Evolutionary conservation across 2,888 invertebrate species (phyloP).

Genomic region (Capitulum mitella): DNA sequence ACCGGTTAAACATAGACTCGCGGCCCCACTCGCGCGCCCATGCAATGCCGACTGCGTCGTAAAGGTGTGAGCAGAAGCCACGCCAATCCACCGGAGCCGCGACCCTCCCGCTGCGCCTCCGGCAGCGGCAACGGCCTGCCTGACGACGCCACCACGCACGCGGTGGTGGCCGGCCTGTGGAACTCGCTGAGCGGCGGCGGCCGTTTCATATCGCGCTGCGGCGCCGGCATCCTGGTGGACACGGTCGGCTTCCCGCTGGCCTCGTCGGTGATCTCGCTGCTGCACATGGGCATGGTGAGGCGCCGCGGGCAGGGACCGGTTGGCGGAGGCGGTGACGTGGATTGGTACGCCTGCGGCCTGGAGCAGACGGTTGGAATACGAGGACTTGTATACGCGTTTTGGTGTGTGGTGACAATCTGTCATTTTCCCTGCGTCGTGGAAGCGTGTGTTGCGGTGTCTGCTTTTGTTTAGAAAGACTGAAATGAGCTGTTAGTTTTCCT

Average conservation of each 20-base stretch:
- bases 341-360: too few species aligned
- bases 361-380: neutral
- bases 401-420: neutral
- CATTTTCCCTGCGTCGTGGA: too few species aligned
- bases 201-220: slow-evolving; percentile 38
- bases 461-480: too few species aligned
- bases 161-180: slow-evolving; percentile 39
- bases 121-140: slow-evolving; percentile 33
- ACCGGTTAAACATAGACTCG: too few species aligned
- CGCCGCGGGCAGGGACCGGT: neutral
- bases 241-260: slow-evolving; percentile 37
- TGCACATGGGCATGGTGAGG: slow-evolving; percentile 37
- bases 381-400: neutral
- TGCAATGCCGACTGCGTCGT: too few species aligned
- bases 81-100: too few species aligned
- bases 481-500: too few species aligned
- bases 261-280: slow-evolving; percentile 34
- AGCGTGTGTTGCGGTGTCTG: too few species aligned
- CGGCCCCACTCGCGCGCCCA: too few species aligned
- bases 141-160: slow-evolving; percentile 38
- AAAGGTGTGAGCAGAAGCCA: too few species aligned
- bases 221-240: slow-evolving; percentile 38
- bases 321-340: too few species aligned
- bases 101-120: neutral
- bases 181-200: slow-evolving; percentile 38